Conservation (phyloP, 2,888 invertebrate genomes). For the Zeuzera pyrina region DNA sequence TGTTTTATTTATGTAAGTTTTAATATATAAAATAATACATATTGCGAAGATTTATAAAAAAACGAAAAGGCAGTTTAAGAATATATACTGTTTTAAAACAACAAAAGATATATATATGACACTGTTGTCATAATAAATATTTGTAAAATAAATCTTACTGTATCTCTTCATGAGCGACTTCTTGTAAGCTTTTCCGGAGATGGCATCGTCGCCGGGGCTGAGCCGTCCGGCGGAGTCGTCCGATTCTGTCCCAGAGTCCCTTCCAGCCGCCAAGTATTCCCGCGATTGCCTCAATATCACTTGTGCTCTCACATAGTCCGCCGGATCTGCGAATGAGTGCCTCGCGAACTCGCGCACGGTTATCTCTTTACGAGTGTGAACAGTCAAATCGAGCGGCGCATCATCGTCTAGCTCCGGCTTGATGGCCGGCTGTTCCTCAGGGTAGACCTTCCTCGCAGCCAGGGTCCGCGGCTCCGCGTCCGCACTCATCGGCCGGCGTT, state of each 20-base stretch:
- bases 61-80: too few relatives aligned
- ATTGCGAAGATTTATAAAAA: too few relatives aligned
- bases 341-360: constrained; percentile 66
- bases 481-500: constrained; percentile 47
- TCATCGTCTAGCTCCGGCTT: constrained; percentile 60
- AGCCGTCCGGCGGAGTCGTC: constrained; percentile 84
- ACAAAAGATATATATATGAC: too few relatives aligned
- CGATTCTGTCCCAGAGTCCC: constrained; percentile 84
- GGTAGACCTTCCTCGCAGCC: constrained; percentile 68
- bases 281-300: constrained; percentile 65
- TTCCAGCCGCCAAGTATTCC: constrained; percentile 62
- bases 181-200: constrained; percentile 82
- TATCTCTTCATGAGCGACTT: constrained; percentile 94
- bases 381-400: constrained; percentile 86
- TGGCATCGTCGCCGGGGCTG: constrained; percentile 73
- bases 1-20: too few relatives aligned
- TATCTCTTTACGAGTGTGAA: constrained; percentile 61
- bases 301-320: constrained; percentile 63
- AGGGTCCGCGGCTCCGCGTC: constrained; percentile 59
- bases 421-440: constrained; percentile 34
- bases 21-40: too few relatives aligned
- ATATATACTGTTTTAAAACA: too few relatives aligned
- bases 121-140: too few relatives aligned
- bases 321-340: constrained; percentile 62
- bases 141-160: constrained; percentile 81